Base-by-base conservation (phyloP, 2,113 vertebrate species). In the Petaurus breviceps region DNA sequence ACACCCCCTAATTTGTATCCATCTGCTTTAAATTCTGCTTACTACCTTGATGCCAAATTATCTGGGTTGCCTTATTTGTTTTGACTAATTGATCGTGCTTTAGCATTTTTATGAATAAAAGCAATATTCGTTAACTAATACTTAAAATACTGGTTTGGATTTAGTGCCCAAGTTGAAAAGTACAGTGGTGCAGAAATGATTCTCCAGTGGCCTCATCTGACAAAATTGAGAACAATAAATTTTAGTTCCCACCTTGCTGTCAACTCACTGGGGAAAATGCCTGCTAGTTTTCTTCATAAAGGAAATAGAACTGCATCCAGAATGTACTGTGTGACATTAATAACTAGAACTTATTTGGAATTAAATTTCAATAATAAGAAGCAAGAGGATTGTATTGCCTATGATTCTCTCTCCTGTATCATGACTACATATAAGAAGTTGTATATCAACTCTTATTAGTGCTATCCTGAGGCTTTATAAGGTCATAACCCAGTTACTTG, bases 191-290 rank as follows among this genome's bases (percentile, higher is more conserved):
- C 94, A 93, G 96, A 92, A 91, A 84, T 84, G 68, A 84, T 84
- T 84, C 97, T 97, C 51, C 92, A n/a, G 49, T 95, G 95, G 51
- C 52, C 24, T 96, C 95, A 54, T 96, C 97, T 97, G 94, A 96
- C 95, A 96, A 51, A 93, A 93, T 95, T 94, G 92, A 96, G 91
- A 95, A 94, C 94, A 96, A 93, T 51, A 97, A 53, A 94, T 97
- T 94, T 94, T 96, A 94, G 77, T 96, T 97, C 97, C 51, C 57
- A 96, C 92, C 96, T 97, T 96, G 90, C 94, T 95, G 91, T 96
- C 96, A 97, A 96, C 57, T 95, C 92, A 94, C 49, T 94, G 54
- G 92, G 50, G 93, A 43, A 97, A 61, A 46, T 50, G 51, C 90
- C 89, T 61, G 91, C 31, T 94, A 23, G 68, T 93, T 89, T 52